Evolutionary conservation across 2,888 invertebrate species (phyloP).

Genomic region (Zygothrica quintamaculata): DNA sequence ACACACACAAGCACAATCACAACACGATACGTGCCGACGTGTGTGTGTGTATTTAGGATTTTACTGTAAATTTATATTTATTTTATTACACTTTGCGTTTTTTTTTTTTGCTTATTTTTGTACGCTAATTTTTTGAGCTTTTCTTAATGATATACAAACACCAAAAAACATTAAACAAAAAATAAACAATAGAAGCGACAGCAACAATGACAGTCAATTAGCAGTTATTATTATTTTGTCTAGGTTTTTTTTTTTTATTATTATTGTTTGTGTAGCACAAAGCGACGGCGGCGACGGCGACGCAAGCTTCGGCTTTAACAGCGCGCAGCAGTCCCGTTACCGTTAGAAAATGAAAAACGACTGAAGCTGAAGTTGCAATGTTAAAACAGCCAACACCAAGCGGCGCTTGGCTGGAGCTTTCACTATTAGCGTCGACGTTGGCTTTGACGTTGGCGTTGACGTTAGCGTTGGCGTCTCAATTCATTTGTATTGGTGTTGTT

Average conservation of each 20-base stretch:
- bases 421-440: conserved; percentile 28
- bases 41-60: conserved; percentile 61
- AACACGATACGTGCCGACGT: conserved; percentile 26
- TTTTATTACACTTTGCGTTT: conserved; percentile 60
- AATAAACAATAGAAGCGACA: conserved; percentile 15
- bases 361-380: conserved; percentile 51
- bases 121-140: neutral
- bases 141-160: conserved; percentile 32
- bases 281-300: conserved; percentile 36
- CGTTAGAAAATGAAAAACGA: conserved; percentile 60
- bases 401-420: conserved; percentile 57
- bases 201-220: conserved; percentile 42
- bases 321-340: conserved; percentile 49
- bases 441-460: conserved; percentile 12
- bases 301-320: conserved; percentile 37
- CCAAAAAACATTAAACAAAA: conserved; percentile 1
- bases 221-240: conserved; percentile 67
- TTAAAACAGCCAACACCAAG: conserved; percentile 30
- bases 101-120: conserved; percentile 12
- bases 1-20: conserved; percentile 43
- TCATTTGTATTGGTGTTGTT: conserved; percentile 34
- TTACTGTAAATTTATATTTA: conserved; percentile 70
- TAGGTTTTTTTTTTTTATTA: conserved; percentile 66
- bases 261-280: conserved; percentile 73
- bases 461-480: conserved; percentile 14